Base-by-base conservation (phyloP, 1,140 invertebrate species). In the Cephus cinctus region DNA sequence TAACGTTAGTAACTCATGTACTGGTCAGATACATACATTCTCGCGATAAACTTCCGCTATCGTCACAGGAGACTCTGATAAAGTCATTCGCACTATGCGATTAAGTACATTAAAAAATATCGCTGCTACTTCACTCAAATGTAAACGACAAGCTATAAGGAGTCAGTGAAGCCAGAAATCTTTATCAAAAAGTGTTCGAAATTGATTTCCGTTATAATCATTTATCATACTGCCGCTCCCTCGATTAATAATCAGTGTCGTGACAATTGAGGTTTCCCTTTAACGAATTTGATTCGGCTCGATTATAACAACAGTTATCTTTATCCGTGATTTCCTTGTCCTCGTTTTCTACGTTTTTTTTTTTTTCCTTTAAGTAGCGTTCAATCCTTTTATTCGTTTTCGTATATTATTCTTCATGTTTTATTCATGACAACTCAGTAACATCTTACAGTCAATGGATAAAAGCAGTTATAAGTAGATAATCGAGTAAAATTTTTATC, bases 91-190 rank as follows among this genome's bases (percentile, higher is more conserved):
- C 50, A 30, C 57, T 60, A 62, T 38, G 47, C 60, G 56, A 60
- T 68, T 70, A 71, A 71, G 69, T 71, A 71, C 67, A 65, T 71
- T 71, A 69, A 71, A 71, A 71, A 70, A 70, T 71, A 71, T 65
- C 61, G 62, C 56, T n/a, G 61, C 64, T 69, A 59, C 60, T 59
- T 63, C 59, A 50, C 55, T 56, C 59, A 51, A 54, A 40, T 40
- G 30, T 34, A 55, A 61, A 30, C 41, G 47, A 50, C 47, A 46
- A 56, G 42, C 35, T 43, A 43, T 41, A 45, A 34, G 42, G 35
- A 36, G 19, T 45, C 32, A 50, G 50, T 36, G 22, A 52, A 54
- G 50, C 46, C 50, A 31, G 40, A 61, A 56, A 31, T 55, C 23
- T 42, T 44, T 35, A 27, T 34, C 20, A 14, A 18, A 11, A 11